A percentile compares a stretch with the other conserved stretches of the same genome.
phyloP scores from a whole-genome alignment of 2,888 invertebrate genomes.

The Parnassius mnemosyne region DNA sequence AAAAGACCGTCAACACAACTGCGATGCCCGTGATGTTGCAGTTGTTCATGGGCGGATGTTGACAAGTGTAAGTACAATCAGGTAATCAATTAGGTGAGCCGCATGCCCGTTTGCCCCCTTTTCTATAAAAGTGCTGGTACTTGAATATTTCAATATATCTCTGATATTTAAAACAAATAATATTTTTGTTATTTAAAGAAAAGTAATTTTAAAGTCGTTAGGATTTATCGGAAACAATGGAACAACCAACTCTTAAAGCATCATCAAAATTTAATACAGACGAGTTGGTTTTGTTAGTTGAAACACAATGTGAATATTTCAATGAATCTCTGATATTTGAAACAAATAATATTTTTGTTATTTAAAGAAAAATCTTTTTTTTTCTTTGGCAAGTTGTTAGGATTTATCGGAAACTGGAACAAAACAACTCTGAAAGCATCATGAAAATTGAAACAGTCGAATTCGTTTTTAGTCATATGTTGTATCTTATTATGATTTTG shows the following conservation, averaged over 20 bases:
- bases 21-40: no score
- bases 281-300: no score
- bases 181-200: constrained; percentile 4
- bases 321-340: neutral
- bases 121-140: no score
- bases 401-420: constrained; percentile 16
- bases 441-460: constrained; percentile 12
- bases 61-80: no score
- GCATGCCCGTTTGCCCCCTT: no score
- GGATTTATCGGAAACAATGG: no score
- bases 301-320: no score
- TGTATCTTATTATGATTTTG: neutral
- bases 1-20: no score
- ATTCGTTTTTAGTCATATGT: constrained; percentile 1
- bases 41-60: no score
- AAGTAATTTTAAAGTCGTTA: neutral
- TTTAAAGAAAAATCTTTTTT: neutral
- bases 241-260: no score
- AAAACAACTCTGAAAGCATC: constrained; percentile 4
- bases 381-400: constrained; percentile 5
- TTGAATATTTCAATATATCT: neutral
- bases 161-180: constrained; percentile 10
- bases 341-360: constrained; percentile 9
- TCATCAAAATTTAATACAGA: no score
- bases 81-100: no score